Percentiles rank a stretch among this genome's conserved stretches.
phyloP scores from a whole-genome alignment of 2,888 invertebrate species.

The Dione vanillae region DNA sequence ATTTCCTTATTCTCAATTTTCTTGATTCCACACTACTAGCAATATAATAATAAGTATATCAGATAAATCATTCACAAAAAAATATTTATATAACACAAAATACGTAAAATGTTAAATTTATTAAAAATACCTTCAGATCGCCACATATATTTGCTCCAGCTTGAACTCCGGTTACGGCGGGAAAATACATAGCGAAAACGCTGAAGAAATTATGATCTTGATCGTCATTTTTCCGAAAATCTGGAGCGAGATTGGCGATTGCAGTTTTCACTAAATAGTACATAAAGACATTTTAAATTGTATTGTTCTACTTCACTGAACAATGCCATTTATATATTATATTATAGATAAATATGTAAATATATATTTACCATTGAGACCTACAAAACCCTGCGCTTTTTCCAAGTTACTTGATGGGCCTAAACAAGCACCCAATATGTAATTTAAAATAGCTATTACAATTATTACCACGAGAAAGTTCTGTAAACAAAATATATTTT shows the following conservation, averaged over 20 bases:
- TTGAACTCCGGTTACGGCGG: constrained; percentile 97
- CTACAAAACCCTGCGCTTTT: constrained; percentile 90
- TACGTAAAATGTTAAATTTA: not conserved
- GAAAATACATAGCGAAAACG: constrained; percentile 97
- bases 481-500: constrained; percentile 66
- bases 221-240: constrained; percentile 87
- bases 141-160: constrained; percentile 98
- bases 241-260: constrained; percentile 85
- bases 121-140: constrained; percentile 88
- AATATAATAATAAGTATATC: too few relatives aligned
- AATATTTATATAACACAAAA: not conserved
- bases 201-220: constrained; percentile 91
- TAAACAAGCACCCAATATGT: constrained; percentile 90
- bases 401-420: constrained; percentile 85
- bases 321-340: not conserved
- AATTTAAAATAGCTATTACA: constrained; percentile 91
- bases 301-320: not conserved
- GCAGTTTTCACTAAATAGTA: constrained; percentile 85
- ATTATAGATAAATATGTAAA: not conserved
- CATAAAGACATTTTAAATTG: not conserved
- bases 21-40: too few relatives aligned
- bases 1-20: too few relatives aligned
- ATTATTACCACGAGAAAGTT: constrained; percentile 92
- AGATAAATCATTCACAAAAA: too few relatives aligned
- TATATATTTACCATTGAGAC: constrained; percentile 88